Evolutionary conservation across 2,888 invertebrate species (phyloP), one percentile per base, ranked within the genome.

Genomic region (Drosophila cracens): DNA sequence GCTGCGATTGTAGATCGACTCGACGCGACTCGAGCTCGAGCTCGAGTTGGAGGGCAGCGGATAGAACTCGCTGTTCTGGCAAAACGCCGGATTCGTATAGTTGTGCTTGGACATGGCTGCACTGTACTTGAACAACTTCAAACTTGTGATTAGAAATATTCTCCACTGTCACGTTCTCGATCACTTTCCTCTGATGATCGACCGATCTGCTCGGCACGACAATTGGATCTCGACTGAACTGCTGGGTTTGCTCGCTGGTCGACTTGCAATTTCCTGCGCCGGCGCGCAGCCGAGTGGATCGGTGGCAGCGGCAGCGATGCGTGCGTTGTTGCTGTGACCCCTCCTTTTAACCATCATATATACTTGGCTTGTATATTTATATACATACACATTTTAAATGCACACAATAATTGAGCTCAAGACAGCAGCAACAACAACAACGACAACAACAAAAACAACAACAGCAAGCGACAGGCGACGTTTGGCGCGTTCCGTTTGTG

Each of bases 81-180:
- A 96, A 91, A 97, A 97, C 0, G 96, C 96, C 62, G 96, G 96
- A 91, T 97, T 97, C 8, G 96, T 95, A 87, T 97, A 97, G 84
- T 96, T 93, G 70, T 93, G 93, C 63, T 91, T 90, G 31, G 93
- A 93, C 93, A 93, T 93, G 54, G 13, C 61, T 46, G 67, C 76
- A 82, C 84, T 87, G 76, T 86, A 86, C 73, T 71, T 31, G 11
- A 25, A 16, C 13, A 16, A 7, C 21, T 46, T 21, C 1, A 46
- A 25, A 7, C 10, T 53, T 53, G 4, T 21, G 21, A 25, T 11
- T 40, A 16, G 46, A 18, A 11, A 18, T 16, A 8, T 29, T 33
- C 18, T 43, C 46, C 56, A 70, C 74, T n/a, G 49, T 53, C 63
- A 54, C 69, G 34, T 53, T 54, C 18, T 27, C 54, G 18, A 33